phyloP scores from a whole-genome alignment of 1,140 invertebrate genomes.

The Plutomurus gul region DNA sequence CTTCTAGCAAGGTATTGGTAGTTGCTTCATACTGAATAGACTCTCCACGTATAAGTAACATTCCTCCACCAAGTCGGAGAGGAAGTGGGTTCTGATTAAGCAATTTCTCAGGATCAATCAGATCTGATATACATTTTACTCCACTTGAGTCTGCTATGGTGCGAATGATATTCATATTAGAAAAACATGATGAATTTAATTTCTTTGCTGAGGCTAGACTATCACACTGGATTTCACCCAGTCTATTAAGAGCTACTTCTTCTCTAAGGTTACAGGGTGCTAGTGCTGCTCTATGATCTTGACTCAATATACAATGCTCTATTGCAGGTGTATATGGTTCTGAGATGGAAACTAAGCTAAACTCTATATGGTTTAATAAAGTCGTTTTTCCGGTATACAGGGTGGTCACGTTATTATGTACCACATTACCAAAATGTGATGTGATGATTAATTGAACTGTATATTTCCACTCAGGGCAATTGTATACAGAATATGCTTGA shows the following conservation, averaged over 20 bases:
- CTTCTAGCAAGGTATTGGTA: not conserved
- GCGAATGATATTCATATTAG: not conserved
- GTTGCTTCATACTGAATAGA: not conserved
- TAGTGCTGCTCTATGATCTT: not conserved
- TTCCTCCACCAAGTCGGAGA: not conserved
- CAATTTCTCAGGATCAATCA: not conserved
- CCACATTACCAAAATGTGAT: not conserved
- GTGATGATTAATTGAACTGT: not conserved
- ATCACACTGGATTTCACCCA: conserved; percentile 25
- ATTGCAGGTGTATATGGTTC: not conserved
- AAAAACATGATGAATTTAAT: not conserved
- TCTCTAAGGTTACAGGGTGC: not conserved
- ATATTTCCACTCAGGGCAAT: not conserved
- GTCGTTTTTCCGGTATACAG: not conserved
- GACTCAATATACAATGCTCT: not conserved
- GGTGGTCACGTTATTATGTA: not conserved
- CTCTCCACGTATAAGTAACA: not conserved
- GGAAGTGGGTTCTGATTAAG: not conserved
- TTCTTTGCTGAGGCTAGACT: not conserved
- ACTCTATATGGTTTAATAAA: not conserved
- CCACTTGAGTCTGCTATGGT: not conserved
- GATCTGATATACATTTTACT: not conserved
- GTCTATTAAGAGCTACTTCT: not conserved
- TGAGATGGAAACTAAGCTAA: not conserved
- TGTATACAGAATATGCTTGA: not conserved